Conservation (phyloP, 2,888 invertebrate genomes). For the Parnassius smintheus region DNA sequence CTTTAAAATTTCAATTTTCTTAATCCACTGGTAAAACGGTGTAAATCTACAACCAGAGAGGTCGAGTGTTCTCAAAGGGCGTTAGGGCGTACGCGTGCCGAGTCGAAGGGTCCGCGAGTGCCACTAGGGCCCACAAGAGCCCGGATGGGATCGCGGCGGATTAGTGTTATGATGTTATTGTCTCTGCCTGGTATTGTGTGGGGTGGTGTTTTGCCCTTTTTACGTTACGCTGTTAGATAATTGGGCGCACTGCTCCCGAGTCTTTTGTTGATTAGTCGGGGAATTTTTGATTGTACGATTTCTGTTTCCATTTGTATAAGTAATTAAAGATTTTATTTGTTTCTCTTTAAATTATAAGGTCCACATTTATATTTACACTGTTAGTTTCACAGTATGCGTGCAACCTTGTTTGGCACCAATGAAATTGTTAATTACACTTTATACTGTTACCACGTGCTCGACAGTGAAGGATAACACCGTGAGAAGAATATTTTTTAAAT, state of each 20-base stretch:
- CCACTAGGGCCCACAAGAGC: slow-evolving; percentile 40
- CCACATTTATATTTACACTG: too few relatives aligned
- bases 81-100: slow-evolving; percentile 18
- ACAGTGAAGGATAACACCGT: too few relatives aligned
- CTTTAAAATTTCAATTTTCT: slow-evolving; percentile 2
- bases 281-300: slow-evolving; percentile 18
- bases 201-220: slow-evolving; percentile 28
- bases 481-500: too few relatives aligned
- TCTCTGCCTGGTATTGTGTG: slow-evolving; percentile 30
- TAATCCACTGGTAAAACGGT: slow-evolving; percentile 28
- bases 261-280: slow-evolving; percentile 10
- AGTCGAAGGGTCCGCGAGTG: slow-evolving; percentile 35
- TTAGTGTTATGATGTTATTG: slow-evolving; percentile 58
- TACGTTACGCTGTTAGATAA: slow-evolving; percentile 16
- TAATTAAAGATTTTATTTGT: too few relatives aligned
- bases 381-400: too few relatives aligned
- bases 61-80: slow-evolving; percentile 29
- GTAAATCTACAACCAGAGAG: slow-evolving; percentile 39
- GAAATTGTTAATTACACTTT: too few relatives aligned
- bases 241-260: slow-evolving; percentile 3
- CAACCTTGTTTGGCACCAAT: too few relatives aligned
- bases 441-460: too few relatives aligned
- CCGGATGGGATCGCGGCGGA: slow-evolving; percentile 40
- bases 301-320: background rate
- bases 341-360: too few relatives aligned